These are phyloP conservation scores for Philotrypesis tridentata DNA, from an alignment of 1,140 invertebrate genomes.

Conservation along the genomic window DNA sequence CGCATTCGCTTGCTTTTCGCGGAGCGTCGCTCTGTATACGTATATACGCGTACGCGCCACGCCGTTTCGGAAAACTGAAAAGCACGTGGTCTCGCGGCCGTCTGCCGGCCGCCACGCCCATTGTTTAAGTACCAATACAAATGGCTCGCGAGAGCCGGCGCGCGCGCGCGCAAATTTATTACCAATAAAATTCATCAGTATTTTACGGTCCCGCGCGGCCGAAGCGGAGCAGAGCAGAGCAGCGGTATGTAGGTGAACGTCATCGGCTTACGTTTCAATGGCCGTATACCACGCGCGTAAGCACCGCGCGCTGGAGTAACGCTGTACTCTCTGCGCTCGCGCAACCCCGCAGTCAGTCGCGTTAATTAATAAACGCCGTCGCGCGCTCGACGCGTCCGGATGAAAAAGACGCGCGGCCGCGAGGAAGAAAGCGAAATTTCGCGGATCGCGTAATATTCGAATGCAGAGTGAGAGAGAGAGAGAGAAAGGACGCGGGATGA, in stretches of 20 bases:
- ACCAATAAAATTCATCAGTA: conserved; percentile 68
- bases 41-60: neutral
- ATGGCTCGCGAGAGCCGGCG: conserved; percentile 58
- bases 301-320: no score
- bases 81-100: conserved; percentile 46
- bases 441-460: neutral
- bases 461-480: no score
- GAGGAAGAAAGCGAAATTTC: neutral
- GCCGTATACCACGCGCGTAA: conserved; percentile 33
- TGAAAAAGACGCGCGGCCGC: neutral
- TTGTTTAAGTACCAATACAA: conserved; percentile 66
- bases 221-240: neutral
- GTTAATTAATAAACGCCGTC: conserved; percentile 60
- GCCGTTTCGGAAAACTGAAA: conserved; percentile 31
- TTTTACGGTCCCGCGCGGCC: conserved; percentile 62
- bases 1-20: neutral
- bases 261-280: conserved; percentile 64
- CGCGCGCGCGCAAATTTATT: conserved; percentile 66
- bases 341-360: conserved; percentile 33
- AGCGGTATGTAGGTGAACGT: conserved; percentile 62
- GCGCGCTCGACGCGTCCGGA: conserved; percentile 36
- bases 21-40: neutral
- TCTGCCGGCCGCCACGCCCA: conserved; percentile 59
- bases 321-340: no score
- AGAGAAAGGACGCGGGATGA: conserved; percentile 4